These are phyloP conservation scores for Ascidia mentula DNA, from an alignment of 23 tunicate species.

Conservation along the genomic window DNA sequence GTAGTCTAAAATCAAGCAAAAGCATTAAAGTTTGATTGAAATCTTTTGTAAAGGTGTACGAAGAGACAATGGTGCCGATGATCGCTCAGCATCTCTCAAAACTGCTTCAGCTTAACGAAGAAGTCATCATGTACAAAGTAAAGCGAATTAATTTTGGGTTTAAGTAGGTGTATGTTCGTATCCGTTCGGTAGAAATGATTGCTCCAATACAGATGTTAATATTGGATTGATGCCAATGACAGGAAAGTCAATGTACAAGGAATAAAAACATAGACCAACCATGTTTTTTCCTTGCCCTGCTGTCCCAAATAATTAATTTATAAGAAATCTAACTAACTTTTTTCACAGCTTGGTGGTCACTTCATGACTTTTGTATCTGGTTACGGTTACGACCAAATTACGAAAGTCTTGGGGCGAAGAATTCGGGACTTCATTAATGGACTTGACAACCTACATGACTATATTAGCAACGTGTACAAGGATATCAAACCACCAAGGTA, in stretches of 20 bases:
- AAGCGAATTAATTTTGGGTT: no score
- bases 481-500: conserved; percentile 49
- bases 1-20: neutral
- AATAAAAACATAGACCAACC: no score
- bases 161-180: no score
- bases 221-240: no score
- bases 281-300: no score
- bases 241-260: no score
- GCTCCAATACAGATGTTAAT: no score
- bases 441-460: conserved; percentile 45
- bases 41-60: conserved; percentile 22
- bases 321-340: neutral
- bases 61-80: conserved; percentile 13
- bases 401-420: conserved; percentile 24
- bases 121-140: conserved; percentile 34
- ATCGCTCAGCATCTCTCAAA: conserved; percentile 31
- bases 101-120: conserved; percentile 24
- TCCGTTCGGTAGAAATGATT: no score
- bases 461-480: conserved; percentile 41
- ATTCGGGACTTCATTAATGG: conserved; percentile 27
- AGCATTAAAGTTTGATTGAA: neutral
- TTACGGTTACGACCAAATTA: conserved; percentile 52
- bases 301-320: no score
- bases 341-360: conserved; percentile 37
- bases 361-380: conserved; percentile 48